Conservation (phyloP, 30 jellyfish, hydroid and myxozoan genomes). For the Pseudorhiza aurosa region DNA sequence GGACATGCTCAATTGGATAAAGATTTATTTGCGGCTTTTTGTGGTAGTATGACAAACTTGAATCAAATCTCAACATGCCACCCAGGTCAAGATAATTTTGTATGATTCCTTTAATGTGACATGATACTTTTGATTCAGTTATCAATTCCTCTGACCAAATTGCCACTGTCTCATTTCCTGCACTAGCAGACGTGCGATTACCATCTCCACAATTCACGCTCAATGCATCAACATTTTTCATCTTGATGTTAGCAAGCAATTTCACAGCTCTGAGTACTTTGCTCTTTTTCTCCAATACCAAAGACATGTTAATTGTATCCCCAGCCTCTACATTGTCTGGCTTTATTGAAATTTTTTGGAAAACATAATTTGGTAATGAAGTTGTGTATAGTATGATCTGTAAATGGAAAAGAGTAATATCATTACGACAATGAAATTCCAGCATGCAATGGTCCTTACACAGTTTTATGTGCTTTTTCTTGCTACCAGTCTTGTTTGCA, state of each 20-base stretch:
- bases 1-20: constrained; percentile 19
- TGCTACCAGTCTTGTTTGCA: too few species aligned
- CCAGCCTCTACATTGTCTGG: constrained; percentile 17
- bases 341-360: not conserved
- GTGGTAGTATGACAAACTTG: constrained; percentile 17
- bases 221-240: not conserved
- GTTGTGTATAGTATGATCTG: constrained; percentile 14
- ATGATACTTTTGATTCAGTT: not conserved
- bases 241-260: not conserved
- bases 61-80: not conserved
- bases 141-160: not conserved
- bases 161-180: not conserved
- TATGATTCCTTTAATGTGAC: not conserved
- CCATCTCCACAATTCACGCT: not conserved
- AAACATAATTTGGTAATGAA: not conserved
- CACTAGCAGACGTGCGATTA: not conserved
- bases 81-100: constrained; percentile 26
- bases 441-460: too few species aligned
- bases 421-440: too few species aligned
- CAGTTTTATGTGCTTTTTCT: too few species aligned
- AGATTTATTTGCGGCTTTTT: not conserved
- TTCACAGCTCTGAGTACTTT: not conserved
- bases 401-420: too few species aligned
- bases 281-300: not conserved
- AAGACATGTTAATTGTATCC: not conserved